Conservation (phyloP, 2,113 vertebrate genomes). For the Vimba vimba region DNA sequence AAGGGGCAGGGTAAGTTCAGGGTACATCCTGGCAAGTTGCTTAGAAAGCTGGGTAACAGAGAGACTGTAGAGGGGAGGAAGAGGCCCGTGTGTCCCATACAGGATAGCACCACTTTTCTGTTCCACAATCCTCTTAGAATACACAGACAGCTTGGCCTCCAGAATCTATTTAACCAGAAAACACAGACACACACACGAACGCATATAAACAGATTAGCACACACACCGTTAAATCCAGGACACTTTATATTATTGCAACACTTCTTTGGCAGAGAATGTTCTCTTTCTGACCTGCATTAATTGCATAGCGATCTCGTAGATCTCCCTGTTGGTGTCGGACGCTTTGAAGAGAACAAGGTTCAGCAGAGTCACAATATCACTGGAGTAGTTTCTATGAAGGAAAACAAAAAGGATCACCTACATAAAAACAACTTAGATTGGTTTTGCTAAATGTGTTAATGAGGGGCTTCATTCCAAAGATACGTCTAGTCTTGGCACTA, state of each 20-base stretch:
- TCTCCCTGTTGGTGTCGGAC: slow-evolving; percentile 95
- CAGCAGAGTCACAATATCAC: slow-evolving; percentile 93
- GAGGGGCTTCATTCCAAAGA: background rate
- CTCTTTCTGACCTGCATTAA: slow-evolving; percentile 88
- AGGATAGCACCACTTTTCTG: slow-evolving; percentile 91
- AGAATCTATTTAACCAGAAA: slow-evolving; percentile 82
- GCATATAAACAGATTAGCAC: slow-evolving; percentile 17
- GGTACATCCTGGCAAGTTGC: slow-evolving; percentile 96
- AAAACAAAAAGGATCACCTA: slow-evolving; percentile 6
- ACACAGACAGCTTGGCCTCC: slow-evolving; percentile 91
- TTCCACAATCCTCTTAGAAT: slow-evolving; percentile 92
- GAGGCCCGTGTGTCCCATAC: slow-evolving; percentile 88
- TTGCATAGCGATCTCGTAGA: slow-evolving; percentile 98
- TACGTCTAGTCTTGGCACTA: background rate
- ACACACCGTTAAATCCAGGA: slow-evolving; percentile 20
- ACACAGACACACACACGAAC: background rate
- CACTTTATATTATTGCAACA: background rate
- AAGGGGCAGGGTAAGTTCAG: slow-evolving; percentile 95
- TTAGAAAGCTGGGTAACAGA: slow-evolving; percentile 89
- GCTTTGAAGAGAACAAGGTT: slow-evolving; percentile 98
- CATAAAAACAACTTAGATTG: background rate
- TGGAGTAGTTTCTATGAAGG: slow-evolving; percentile 91
- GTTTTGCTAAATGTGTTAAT: background rate
- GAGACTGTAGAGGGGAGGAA: slow-evolving; percentile 94
- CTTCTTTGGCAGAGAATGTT: background rate